phyloP scores from a whole-genome alignment of 2,797 vertebrate species.

The Pangasius larnaudii region DNA sequence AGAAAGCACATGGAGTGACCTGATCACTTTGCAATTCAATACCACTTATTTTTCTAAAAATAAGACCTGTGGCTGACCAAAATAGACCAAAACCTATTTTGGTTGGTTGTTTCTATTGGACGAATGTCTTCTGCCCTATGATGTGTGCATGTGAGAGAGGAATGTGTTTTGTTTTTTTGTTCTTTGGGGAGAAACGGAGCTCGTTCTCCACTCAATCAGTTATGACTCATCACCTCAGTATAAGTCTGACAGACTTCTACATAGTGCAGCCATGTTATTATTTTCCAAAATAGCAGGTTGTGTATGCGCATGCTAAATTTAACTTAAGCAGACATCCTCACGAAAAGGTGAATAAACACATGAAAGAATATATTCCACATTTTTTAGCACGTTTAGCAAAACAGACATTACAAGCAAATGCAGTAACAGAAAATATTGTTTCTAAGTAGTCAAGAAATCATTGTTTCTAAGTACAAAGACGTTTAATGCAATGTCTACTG shows the following conservation, averaged over 20 bases:
- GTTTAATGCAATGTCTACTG: neutral
- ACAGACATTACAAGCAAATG: neutral
- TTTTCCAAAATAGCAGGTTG: slow-evolving; percentile 24
- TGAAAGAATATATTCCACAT: neutral
- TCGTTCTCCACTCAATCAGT: slow-evolving; percentile 41
- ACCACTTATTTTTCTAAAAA: slow-evolving; percentile 76
- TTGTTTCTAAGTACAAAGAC: neutral
- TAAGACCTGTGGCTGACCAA: slow-evolving; percentile 71
- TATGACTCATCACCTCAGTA: slow-evolving; percentile 52
- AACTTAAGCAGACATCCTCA: slow-evolving; percentile 18
- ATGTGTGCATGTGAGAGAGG: slow-evolving; percentile 61
- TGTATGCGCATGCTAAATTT: neutral
- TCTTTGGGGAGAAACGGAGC: slow-evolving; percentile 42
- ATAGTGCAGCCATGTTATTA: slow-evolving; percentile 37
- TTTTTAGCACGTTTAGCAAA: neutral
- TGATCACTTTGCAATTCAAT: slow-evolving; percentile 76
- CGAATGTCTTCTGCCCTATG: slow-evolving; percentile 55
- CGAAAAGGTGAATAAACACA: neutral
- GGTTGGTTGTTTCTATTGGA: slow-evolving; percentile 78
- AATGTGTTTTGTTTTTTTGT: slow-evolving; percentile 69
- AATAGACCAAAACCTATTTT: slow-evolving; percentile 80
- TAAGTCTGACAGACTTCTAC: slow-evolving; percentile 39
- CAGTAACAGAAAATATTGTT: neutral
- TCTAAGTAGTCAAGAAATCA: neutral
- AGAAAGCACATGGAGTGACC: slow-evolving; percentile 66